Base-by-base conservation (phyloP, 2,888 invertebrate genomes). In the Spialia ferax region DNA sequence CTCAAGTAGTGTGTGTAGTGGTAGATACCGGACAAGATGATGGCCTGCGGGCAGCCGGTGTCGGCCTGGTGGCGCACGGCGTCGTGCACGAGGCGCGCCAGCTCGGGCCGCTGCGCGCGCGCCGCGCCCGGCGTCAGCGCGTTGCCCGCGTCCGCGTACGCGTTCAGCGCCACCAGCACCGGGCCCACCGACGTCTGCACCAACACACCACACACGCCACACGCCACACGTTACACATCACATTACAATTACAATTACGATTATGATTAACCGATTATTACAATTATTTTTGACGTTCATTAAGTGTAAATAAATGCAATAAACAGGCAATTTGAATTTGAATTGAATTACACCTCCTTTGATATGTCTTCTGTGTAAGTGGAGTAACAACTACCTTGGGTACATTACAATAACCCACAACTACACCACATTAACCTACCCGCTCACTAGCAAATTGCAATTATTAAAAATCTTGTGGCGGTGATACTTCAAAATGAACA, bases 31-130 rank as follows among this genome's bases (percentile, higher is more conserved):
- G 97, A 98, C 67, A 98, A 95, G 75, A 99, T 98, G 81, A 99
- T 97, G 76, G 98, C 98, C 92, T 99, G 99, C 68, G 98, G 98
- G 92, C 98, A 98, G 76, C 98, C 98, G 74, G 98, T 98, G 94
- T 99, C 99, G 67, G 97, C 97, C 92, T 98, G 98, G 91, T 98
- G 98, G 73, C 98, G 95, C 76, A 98, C 97, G 57, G 98, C 98
- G 94, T 98, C 98, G 90, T 97, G 97, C 66, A 98, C 98, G 65
- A 98, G 97, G 85, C 96, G 96, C 86, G 97, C 96, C 75, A 99
- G 94, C 88, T 98, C 97, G n/a, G 96, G 95, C 75, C 97, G 96
- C 94, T 81, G 97, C 93, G 85, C 97, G 94, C 79, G 97, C 82
- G 92, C 94, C 74, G 97, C 97, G 80, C 96, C 96, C 85, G 98